Conservation (phyloP, 2,888 invertebrate species). For the Ceratothoa steindachneri region DNA sequence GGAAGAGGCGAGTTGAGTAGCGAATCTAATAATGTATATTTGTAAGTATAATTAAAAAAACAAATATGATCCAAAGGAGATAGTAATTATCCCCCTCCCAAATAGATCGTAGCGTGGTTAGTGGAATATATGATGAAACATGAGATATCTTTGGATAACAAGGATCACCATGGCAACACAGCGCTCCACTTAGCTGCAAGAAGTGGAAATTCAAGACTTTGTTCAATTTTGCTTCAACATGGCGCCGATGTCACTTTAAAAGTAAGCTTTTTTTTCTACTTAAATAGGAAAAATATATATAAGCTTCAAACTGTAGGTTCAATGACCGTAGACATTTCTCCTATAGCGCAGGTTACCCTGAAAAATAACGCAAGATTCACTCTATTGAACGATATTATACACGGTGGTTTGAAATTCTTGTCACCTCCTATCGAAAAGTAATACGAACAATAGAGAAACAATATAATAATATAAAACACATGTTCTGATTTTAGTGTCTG, state of each 20-base stretch:
- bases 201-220: conserved; percentile 50
- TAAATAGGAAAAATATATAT: too few relatives aligned
- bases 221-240: conserved; percentile 48
- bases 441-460: too few relatives aligned
- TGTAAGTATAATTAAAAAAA: background rate
- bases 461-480: too few relatives aligned
- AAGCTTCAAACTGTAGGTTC: too few relatives aligned
- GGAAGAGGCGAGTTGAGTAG: conserved; percentile 48
- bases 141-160: conserved; percentile 50
- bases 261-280: conserved; percentile 30
- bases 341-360: too few relatives aligned
- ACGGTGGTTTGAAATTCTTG: too few relatives aligned
- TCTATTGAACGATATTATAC: too few relatives aligned
- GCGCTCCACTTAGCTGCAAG: conserved; percentile 52
- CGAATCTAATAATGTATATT: background rate
- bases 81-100: conserved; percentile 17
- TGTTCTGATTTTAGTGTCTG: too few relatives aligned
- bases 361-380: too few relatives aligned
- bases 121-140: conserved; percentile 48
- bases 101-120: conserved; percentile 49
- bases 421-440: too few relatives aligned
- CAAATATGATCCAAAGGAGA: background rate
- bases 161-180: conserved; percentile 52
- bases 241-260: conserved; percentile 49
- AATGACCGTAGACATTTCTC: too few relatives aligned